Conservation (phyloP, 1,140 invertebrate species). For the Steinernema khuongi region DNA sequence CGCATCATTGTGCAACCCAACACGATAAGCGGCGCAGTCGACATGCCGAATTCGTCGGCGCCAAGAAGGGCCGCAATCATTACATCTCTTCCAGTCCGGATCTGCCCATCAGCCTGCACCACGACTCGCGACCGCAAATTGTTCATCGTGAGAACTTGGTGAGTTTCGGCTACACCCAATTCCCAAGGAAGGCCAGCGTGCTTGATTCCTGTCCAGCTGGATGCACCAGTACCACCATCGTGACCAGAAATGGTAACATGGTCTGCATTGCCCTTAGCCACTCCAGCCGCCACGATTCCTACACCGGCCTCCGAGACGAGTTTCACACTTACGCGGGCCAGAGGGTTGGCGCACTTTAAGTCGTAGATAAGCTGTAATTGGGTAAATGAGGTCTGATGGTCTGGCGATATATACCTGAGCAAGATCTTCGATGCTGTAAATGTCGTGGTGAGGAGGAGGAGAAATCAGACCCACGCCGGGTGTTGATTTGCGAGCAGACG, state of each 20-base stretch:
- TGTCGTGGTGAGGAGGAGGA: slow-evolving; percentile 96
- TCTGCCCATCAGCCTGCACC: slow-evolving; percentile 88
- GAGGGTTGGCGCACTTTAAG: slow-evolving; percentile 91
- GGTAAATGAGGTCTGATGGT: slow-evolving; percentile 23
- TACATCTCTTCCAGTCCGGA: slow-evolving; percentile 90
- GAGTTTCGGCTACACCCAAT: slow-evolving; percentile 90
- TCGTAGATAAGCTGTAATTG: slow-evolving; percentile 79
- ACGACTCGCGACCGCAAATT: slow-evolving; percentile 87
- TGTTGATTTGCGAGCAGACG: slow-evolving; percentile 86
- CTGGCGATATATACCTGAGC: slow-evolving; percentile 68
- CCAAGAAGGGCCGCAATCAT: slow-evolving; percentile 87
- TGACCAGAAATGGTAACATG: slow-evolving; percentile 97
- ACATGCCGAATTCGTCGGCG: slow-evolving; percentile 90
- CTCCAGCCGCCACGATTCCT: slow-evolving; percentile 91
- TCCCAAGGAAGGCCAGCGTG: slow-evolving; percentile 94
- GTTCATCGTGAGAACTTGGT: slow-evolving; percentile 87
- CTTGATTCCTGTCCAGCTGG: slow-evolving; percentile 86
- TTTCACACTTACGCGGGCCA: slow-evolving; percentile 90
- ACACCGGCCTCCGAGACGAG: slow-evolving; percentile 96
- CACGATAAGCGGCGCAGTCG: slow-evolving; percentile 91
- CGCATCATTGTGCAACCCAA: slow-evolving; percentile 99
- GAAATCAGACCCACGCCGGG: slow-evolving; percentile 95
- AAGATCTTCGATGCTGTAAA: slow-evolving; percentile 98
- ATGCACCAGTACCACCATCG: slow-evolving; percentile 92
- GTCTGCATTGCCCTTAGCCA: slow-evolving; percentile 96